Conservation (phyloP, 2,113 vertebrate genomes). For the Callaeas wilsoni region DNA sequence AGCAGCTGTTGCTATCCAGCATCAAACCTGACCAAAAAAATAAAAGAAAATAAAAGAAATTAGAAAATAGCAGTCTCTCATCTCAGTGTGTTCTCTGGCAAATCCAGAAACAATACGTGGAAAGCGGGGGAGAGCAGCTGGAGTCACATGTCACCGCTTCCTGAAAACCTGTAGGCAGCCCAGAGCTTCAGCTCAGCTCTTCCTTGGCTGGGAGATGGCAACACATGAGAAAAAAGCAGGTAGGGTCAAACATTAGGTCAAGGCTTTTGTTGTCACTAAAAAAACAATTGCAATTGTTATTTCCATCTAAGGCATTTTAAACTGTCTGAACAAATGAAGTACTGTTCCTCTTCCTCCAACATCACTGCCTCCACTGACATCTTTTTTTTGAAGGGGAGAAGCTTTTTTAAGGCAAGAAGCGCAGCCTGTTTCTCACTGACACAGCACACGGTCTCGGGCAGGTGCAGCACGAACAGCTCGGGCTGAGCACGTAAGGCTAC, state of each 20-base stretch:
- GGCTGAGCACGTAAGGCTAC: neutral
- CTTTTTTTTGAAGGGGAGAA: neutral
- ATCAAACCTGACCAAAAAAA: constrained; percentile 10
- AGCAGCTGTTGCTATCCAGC: constrained; percentile 62
- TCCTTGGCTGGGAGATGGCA: neutral
- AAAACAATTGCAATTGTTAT: constrained; percentile 62
- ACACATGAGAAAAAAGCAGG: neutral
- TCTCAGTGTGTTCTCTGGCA: constrained; percentile 50
- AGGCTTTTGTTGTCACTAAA: constrained; percentile 64
- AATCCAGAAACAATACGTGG: constrained; percentile 67
- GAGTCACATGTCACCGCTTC: constrained; percentile 9
- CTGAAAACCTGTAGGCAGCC: constrained; percentile 38
- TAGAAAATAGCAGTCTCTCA: neutral
- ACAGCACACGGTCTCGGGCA: neutral
- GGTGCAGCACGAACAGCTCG: neutral
- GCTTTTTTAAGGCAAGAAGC: neutral
- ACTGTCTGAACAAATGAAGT: neutral
- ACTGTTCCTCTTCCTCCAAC: neutral
- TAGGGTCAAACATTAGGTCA: constrained; percentile 32
- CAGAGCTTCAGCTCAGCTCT: neutral
- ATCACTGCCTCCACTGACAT: neutral
- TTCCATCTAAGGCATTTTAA: neutral
- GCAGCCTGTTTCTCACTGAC: neutral
- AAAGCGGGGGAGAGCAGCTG: constrained; percentile 49
- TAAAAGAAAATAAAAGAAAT: neutral